A percentile compares a stretch with the other conserved stretches of the same genome.
Conservation (phyloP, 2,797 vertebrate species). For the Holocentrus rufus region DNA sequence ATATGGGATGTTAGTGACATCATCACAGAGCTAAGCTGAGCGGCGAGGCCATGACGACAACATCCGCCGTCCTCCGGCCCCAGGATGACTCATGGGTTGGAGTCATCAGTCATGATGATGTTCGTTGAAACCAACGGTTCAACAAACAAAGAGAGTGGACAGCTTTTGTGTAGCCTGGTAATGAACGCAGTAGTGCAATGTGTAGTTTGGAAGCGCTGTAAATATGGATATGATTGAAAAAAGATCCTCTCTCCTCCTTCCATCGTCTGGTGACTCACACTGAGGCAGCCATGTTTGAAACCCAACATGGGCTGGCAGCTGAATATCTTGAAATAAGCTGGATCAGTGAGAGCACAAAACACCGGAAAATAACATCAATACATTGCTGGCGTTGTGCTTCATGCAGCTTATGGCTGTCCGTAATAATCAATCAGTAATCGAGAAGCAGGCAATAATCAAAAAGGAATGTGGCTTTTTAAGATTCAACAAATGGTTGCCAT, state of each 20-base stretch:
- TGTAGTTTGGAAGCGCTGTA: slow-evolving; percentile 31
- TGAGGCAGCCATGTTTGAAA: slow-evolving; percentile 17
- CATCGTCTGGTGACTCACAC: background rate
- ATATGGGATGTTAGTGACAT: slow-evolving; percentile 59
- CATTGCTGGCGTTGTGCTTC: background rate
- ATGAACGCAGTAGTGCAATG: slow-evolving; percentile 41
- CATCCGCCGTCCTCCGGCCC: slow-evolving; percentile 59
- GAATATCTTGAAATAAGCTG: background rate
- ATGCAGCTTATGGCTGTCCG: background rate
- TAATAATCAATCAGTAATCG: background rate
- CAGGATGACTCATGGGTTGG: slow-evolving; percentile 60
- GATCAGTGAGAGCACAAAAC: background rate
- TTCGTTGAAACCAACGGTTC: slow-evolving; percentile 24
- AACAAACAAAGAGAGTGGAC: slow-evolving; percentile 42
- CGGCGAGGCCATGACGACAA: slow-evolving; percentile 58
- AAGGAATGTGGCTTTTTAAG: background rate
- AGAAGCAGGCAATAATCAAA: background rate
- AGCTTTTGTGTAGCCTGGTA: slow-evolving; percentile 31
- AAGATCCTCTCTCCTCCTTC: background rate
- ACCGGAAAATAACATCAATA: background rate
- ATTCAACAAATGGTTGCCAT: background rate
- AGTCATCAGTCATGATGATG: too few relatives aligned
- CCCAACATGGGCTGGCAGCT: background rate
- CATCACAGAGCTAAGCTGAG: slow-evolving; percentile 59
- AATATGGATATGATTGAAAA: slow-evolving; percentile 11